Evolutionary conservation across 2,888 invertebrate genomes (phyloP), one percentile per base, ranked within the genome.

Genomic region (Brachycybe producta): DNA sequence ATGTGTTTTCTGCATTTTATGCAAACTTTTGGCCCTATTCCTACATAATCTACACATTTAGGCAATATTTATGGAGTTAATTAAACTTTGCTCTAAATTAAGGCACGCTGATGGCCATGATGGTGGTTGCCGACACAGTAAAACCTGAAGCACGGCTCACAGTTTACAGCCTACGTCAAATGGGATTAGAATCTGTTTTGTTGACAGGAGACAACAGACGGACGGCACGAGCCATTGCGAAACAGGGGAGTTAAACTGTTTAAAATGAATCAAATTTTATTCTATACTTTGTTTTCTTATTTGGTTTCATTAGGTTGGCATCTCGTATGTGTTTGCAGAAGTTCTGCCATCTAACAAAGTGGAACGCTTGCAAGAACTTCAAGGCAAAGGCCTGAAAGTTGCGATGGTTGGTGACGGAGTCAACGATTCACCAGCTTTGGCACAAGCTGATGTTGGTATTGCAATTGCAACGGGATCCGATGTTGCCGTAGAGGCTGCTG

Each of bases 361-460:
- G 11, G 53, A 49, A 15, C 43, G 43, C 30, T 36, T 52, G 26
- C 35, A 35, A 4, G 49, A 52, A 11, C 17, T 54, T 21, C 68
- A 69, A 59, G 54, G 58, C 48, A 40, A 30, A 4, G 54, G 54
- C 28, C 58, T 59, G 54, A 54, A 58, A 52, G 65, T 68, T n/a
- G 68, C 68, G 1, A 67, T 73, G 72, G 70, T 73, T 3, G 73
- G 73, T 2, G 73, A 73, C 57, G 73, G 73, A 4, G 69, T 73
- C 34, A 73, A 73, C 55, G 73, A 73, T 57, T 70, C 70, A 2
- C 73, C 73, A 1, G 73, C 73, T 2, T 61, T 73, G 21, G 73
- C 73, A 1, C 67, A 69, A 57, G 73, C 73, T 3, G 68, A 73
- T 59, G 69, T 73, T 24, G 73, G 73, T 28, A 72, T 73, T 23